Evolutionary conservation across 2,113 vertebrate species (phyloP).

Genomic region (Ictalurus punctatus): DNA sequence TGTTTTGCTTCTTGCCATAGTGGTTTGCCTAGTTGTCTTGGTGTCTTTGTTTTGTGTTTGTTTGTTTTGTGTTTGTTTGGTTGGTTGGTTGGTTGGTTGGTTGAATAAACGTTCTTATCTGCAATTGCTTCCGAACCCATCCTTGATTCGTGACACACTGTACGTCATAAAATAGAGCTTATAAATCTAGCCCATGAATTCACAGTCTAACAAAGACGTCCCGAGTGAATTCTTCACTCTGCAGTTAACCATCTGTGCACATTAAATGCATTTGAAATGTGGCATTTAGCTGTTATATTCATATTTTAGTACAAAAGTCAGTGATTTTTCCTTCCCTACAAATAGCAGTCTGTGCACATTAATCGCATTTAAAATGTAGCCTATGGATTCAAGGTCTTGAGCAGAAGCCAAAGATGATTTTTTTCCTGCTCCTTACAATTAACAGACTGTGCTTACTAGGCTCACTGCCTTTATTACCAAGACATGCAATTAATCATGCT

Average conservation of each 20-base stretch:
- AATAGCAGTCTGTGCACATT: neutral
- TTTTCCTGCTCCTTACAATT: slow-evolving; percentile 51
- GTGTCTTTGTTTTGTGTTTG: too few relatives aligned
- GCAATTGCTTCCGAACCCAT: too few relatives aligned
- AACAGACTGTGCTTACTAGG: slow-evolving; percentile 30
- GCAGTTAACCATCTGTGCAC: neutral
- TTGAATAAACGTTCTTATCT: too few relatives aligned
- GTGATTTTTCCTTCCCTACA: neutral
- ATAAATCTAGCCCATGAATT: neutral
- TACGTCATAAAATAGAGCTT: too few relatives aligned
- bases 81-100: too few relatives aligned
- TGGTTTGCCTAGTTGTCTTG: too few relatives aligned
- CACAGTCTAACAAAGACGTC: neutral
- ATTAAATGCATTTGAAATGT: neutral
- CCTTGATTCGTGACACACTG: too few relatives aligned
- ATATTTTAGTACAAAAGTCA: neutral
- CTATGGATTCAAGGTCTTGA: neutral
- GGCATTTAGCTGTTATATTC: slow-evolving; percentile 2
- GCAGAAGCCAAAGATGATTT: slow-evolving; percentile 10
- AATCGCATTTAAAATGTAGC: neutral
- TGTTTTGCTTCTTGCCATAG: too few relatives aligned
- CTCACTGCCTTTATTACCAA: slow-evolving; percentile 28
- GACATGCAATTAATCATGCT: slow-evolving; percentile 43
- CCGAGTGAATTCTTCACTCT: neutral
- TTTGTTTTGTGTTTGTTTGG: too few relatives aligned